Evolutionary conservation across 2,797 vertebrate genomes (phyloP).

Genomic region (Amblyopsis hoosieri): DNA sequence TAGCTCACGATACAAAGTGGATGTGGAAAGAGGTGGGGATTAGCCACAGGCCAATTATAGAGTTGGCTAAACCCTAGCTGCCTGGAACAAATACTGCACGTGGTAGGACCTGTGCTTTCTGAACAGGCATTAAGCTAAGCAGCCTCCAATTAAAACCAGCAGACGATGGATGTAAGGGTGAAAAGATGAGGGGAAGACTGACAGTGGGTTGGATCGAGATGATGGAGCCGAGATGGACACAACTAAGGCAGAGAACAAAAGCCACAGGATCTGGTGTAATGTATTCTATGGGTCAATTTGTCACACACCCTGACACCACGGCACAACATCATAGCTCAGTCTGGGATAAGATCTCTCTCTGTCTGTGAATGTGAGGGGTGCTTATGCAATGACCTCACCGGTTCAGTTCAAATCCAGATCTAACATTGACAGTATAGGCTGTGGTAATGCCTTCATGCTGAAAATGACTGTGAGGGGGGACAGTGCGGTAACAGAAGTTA

Average conservation of each 20-base stretch:
- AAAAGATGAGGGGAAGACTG: not conserved
- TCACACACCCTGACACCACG: conserved; percentile 28
- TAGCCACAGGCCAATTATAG: conserved; percentile 71
- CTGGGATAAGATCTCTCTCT: not conserved
- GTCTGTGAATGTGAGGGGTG: conserved; percentile 17
- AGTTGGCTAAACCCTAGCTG: conserved; percentile 67
- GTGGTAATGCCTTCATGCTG: too few species aligned
- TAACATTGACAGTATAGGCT: too few species aligned
- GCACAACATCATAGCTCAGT: conserved; percentile 29
- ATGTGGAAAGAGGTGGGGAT: conserved; percentile 69
- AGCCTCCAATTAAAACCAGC: conserved; percentile 38
- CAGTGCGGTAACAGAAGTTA: not conserved
- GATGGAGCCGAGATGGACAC: not conserved
- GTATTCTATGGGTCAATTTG: conserved; percentile 19
- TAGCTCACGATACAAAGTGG: conserved; percentile 59
- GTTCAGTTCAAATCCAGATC: conserved; percentile 12
- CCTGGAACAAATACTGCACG: conserved; percentile 61
- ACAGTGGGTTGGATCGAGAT: not conserved
- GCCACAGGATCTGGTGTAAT: conserved; percentile 26
- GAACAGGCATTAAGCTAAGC: conserved; percentile 43
- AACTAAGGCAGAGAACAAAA: too few species aligned
- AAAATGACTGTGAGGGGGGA: too few species aligned
- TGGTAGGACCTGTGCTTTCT: conserved; percentile 37
- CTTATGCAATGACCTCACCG: too few species aligned
- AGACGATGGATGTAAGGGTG: conserved; percentile 20